phyloP scores from a whole-genome alignment of 2,797 vertebrate species.

The Labroides dimidiatus region DNA sequence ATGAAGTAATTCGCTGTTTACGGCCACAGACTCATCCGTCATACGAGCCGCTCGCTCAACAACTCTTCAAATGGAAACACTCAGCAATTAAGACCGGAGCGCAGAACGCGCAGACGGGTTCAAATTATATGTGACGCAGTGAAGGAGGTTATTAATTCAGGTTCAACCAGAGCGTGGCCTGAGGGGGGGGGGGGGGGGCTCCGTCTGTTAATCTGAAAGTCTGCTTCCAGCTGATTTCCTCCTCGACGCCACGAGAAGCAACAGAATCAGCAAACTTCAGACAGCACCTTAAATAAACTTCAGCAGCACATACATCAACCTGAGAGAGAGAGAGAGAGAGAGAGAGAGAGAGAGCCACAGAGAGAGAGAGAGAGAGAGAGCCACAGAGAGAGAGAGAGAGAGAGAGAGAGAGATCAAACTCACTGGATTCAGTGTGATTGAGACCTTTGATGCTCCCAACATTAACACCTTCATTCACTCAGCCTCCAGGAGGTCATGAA shows the following conservation, averaged over 20 bases:
- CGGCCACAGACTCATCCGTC: constrained; percentile 60
- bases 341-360: no score
- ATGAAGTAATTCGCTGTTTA: constrained; percentile 71
- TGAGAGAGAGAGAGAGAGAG: constrained; percentile 28
- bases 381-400: constrained; percentile 28
- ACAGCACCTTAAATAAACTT: constrained; percentile 42
- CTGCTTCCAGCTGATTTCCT: constrained; percentile 11
- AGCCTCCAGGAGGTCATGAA: neutral
- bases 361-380: constrained; percentile 32
- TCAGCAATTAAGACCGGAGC: constrained; percentile 70
- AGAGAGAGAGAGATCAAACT: constrained; percentile 47
- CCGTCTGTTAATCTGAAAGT: constrained; percentile 27
- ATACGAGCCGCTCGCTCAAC: constrained; percentile 65
- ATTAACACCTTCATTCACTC: constrained; percentile 33
- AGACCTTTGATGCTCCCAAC: constrained; percentile 22
- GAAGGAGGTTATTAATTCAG: constrained; percentile 73
- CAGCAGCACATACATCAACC: constrained; percentile 13
- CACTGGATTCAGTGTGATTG: constrained; percentile 32
- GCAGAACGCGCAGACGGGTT: constrained; percentile 66
- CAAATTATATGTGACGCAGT: constrained; percentile 67
- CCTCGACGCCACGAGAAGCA: constrained; percentile 20
- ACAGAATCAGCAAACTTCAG: constrained; percentile 30
- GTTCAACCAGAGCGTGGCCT: constrained; percentile 63
- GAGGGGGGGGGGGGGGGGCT: constrained; percentile 30
- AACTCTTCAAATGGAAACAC: constrained; percentile 73